Base-by-base conservation (phyloP, 2,888 invertebrate species). In the Microctonus hyperodae region DNA sequence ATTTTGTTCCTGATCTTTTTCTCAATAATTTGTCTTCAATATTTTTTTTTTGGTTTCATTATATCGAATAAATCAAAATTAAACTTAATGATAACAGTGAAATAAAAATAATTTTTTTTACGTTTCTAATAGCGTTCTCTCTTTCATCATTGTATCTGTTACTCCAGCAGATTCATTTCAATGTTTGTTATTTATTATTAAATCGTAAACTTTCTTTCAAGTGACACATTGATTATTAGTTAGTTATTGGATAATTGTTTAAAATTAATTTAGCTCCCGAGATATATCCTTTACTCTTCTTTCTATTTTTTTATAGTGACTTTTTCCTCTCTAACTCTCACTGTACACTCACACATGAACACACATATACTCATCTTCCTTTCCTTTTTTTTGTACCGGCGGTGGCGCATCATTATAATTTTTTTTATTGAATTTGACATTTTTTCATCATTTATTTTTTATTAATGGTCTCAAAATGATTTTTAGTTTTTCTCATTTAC, bases 181-280 rank as follows among this genome's bases (percentile, higher is more conserved):
- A 28, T 51, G 60, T 53, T 62, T 28, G 16, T 31, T 31, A 40
- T 48, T n/a, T 48, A 31, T 33, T 48, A n/a, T 25, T 28, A 31
- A 60, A 60, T 40, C 67, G 68, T 70, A 71, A 64, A 69, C 67
- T 70, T 73, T 70, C 53, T 64, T 71, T 70, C 23, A 67, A 71
- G 73, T 72, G 70, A 73, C 74, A 66, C 72, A 69, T 69, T 60
- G 72, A 74, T 70, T 66, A 60, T 72, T 73, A 71, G 70, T 66
- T 60, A 63, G 64, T 70, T 68, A 61, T 69, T 73, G 73, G n/a
- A n/a, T n/a, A 73, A 74, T 73, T 61, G 48, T 64, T 60, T 40
- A 44, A 35, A 44, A 73, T 63, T 70, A 73, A 70, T 74, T 62
- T 40, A 40, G 16, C 31, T 69, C 55, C 60, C 64, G 62, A n/a